Evolutionary conservation across 2,113 vertebrate species (phyloP).

Genomic region (Brachyhypopomus gauderio): DNA sequence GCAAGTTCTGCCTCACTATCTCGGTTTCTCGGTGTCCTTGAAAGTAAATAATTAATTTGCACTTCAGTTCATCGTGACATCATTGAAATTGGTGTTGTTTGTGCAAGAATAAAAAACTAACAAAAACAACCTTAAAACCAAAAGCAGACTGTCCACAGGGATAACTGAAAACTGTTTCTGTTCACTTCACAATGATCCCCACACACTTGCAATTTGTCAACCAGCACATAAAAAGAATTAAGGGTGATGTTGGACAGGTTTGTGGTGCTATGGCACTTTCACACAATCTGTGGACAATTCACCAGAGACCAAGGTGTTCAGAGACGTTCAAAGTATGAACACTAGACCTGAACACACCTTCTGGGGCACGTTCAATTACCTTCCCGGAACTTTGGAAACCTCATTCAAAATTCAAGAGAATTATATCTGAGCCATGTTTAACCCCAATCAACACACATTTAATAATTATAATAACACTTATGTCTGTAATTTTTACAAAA

Average conservation of each 20-base stretch:
- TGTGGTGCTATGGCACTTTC: background rate
- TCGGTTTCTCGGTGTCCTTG: background rate
- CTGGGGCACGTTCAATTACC: background rate
- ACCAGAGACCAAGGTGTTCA: slow-evolving; percentile 27
- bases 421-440: background rate
- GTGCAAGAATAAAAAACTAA: background rate
- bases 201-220: no score
- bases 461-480: background rate
- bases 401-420: background rate
- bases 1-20: no score
- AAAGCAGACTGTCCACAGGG: no score
- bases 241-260: background rate
- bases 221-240: no score
- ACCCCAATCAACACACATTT: background rate
- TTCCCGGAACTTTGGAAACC: background rate
- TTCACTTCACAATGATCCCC: no score
- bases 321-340: background rate
- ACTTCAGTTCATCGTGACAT: slow-evolving; percentile 17
- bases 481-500: background rate
- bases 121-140: background rate
- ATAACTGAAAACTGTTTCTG: no score
- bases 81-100: background rate
- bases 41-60: slow-evolving; percentile 12
- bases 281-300: background rate
- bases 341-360: background rate